Conservation (phyloP, 2,888 invertebrate species). For the Coelogynopora nodosa region DNA sequence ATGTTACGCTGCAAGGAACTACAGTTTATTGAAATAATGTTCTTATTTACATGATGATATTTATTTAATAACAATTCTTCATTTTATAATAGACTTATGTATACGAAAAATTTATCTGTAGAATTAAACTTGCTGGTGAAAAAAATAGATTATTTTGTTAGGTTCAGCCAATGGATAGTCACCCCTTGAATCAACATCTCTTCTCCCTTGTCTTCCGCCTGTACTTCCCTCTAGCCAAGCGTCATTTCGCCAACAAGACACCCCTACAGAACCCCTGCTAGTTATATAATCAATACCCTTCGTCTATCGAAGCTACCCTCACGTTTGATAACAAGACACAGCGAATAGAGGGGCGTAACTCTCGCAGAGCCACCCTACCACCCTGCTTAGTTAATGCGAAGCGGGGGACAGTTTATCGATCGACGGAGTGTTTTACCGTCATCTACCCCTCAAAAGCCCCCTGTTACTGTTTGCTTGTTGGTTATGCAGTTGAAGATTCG, state of each 20-base stretch:
- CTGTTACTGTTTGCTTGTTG: neutral
- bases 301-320: neutral
- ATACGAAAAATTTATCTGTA: no score
- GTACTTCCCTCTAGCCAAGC: neutral
- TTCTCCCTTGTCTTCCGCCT: neutral
- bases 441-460: neutral
- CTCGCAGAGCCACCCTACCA: neutral
- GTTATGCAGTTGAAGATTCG: no score
- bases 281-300: neutral
- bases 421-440: neutral
- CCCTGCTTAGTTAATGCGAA: neutral
- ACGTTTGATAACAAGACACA: neutral
- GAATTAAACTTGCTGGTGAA: no score
- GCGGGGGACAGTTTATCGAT: neutral
- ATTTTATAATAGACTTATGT: no score
- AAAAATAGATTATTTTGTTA: no score
- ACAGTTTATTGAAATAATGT: no score
- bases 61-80: no score
- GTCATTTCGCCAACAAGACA: neutral
- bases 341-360: neutral
- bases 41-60: no score
- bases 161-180: neutral
- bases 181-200: neutral
- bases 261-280: neutral
- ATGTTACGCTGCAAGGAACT: no score